phyloP scores from a whole-genome alignment of 1,140 invertebrate species.

The Brachionus sp. region DNA sequence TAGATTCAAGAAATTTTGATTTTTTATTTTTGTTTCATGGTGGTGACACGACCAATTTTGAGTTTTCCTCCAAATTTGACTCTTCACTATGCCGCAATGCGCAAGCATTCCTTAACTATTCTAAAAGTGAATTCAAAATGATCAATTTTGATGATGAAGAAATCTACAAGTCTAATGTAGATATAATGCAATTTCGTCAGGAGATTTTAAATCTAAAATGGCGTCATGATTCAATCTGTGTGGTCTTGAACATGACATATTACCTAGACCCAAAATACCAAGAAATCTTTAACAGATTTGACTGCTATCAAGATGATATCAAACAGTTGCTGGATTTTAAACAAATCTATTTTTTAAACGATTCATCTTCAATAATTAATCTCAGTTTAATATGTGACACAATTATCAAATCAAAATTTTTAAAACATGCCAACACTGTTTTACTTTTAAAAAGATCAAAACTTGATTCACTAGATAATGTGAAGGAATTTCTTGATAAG shows the following conservation, averaged over 20 bases:
- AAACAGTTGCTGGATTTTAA: not conserved
- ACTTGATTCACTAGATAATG: not conserved
- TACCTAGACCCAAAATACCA: not conserved
- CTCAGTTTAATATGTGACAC: not conserved
- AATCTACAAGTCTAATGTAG: not conserved
- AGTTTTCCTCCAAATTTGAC: not conserved
- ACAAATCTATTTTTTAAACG: not conserved
- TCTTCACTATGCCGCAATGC: not conserved
- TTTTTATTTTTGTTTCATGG: not conserved
- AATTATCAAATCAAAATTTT: not conserved
- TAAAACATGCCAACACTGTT: not conserved
- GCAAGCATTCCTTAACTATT: not conserved
- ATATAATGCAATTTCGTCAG: not conserved
- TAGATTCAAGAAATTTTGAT: not conserved
- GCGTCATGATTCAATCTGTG: not conserved
- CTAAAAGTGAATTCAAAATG: not conserved
- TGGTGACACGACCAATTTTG: not conserved
- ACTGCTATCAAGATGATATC: not conserved
- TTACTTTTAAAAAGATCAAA: not conserved
- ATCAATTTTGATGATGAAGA: not conserved
- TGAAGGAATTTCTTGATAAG: not conserved
- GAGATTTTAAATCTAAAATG: not conserved
- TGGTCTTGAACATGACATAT: not conserved
- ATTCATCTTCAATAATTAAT: not conserved
- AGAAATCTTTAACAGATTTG: not conserved